These are phyloP conservation scores for Fukomys damarensis DNA, from an alignment of 2,113 vertebrate genomes.

Conservation along the genomic window DNA sequence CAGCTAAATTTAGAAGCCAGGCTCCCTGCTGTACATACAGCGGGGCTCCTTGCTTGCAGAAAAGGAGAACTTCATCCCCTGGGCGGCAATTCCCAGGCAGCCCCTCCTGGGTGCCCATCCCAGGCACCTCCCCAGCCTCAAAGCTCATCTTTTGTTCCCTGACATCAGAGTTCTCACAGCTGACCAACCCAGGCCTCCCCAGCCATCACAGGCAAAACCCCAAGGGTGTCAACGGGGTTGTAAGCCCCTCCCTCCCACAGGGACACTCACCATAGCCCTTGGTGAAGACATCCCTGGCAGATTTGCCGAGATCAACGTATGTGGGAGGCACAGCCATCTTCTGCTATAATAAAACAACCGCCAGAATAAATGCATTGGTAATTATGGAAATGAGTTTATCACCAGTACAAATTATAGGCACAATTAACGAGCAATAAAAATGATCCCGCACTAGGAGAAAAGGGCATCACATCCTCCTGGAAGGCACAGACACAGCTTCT, in stretches of 20 bases:
- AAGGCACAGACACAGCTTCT: not conserved
- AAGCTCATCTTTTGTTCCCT: not conserved
- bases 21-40: not conserved
- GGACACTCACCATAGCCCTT: conserved; percentile 95
- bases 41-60: not conserved
- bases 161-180: not conserved
- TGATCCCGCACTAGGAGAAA: not conserved
- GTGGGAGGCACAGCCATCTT: conserved; percentile 97
- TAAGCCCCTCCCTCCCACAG: not conserved
- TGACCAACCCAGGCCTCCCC: not conserved
- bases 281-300: conserved; percentile 97
- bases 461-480: not conserved
- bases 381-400: conserved; percentile 45
- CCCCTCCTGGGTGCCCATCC: not conserved
- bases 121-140: not conserved
- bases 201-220: not conserved
- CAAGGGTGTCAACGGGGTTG: not conserved
- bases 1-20: not conserved
- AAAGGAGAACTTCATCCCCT: not conserved
- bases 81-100: not conserved
- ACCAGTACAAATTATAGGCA: conserved; percentile 20
- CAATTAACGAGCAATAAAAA: conserved; percentile 57
- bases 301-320: conserved; percentile 96
- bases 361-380: not conserved
- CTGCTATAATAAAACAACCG: conserved; percentile 81